These are phyloP conservation scores for Leucoraja ocellata DNA, from an alignment of 2,797 vertebrate genomes.

Conservation along the genomic window DNA sequence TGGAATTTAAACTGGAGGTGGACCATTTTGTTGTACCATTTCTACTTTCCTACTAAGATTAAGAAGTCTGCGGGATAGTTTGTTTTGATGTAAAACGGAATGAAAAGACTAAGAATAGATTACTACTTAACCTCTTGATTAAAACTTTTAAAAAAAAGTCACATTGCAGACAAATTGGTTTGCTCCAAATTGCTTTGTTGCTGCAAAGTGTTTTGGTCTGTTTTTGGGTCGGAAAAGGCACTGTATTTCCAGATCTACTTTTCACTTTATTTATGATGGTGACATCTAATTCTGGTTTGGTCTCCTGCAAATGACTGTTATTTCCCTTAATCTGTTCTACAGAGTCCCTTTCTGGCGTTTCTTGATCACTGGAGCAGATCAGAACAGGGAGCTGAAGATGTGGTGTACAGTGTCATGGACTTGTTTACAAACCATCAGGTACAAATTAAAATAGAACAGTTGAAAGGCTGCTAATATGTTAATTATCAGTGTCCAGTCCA, in stretches of 20 bases:
- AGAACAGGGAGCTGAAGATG: constrained; percentile 93
- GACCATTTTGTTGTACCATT: not conserved
- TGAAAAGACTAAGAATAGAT: not conserved
- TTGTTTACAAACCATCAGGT: constrained; percentile 91
- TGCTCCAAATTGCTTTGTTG: not conserved
- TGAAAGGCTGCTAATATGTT: not conserved
- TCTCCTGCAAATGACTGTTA: not conserved
- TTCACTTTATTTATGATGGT: not conserved
- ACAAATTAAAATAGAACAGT: not conserved
- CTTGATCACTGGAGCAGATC: constrained; percentile 89
- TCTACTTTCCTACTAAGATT: not conserved
- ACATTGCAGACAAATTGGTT: not conserved
- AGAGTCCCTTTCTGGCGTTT: constrained; percentile 97
- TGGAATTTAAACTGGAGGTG: too few species aligned
- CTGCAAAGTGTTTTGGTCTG: not conserved
- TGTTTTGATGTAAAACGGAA: not conserved
- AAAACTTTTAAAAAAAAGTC: not conserved
- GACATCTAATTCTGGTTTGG: not conserved
- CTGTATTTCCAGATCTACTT: not conserved
- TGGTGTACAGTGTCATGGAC: constrained; percentile 99
- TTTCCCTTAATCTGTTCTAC: constrained; percentile 39
- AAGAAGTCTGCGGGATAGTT: not conserved
- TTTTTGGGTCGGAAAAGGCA: not conserved
- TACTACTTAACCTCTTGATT: not conserved
- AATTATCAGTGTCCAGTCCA: not conserved